Evolutionary conservation across 2,113 vertebrate genomes (phyloP), one percentile per base, ranked within the genome.

Genomic region (Nematolebias whitei): DNA sequence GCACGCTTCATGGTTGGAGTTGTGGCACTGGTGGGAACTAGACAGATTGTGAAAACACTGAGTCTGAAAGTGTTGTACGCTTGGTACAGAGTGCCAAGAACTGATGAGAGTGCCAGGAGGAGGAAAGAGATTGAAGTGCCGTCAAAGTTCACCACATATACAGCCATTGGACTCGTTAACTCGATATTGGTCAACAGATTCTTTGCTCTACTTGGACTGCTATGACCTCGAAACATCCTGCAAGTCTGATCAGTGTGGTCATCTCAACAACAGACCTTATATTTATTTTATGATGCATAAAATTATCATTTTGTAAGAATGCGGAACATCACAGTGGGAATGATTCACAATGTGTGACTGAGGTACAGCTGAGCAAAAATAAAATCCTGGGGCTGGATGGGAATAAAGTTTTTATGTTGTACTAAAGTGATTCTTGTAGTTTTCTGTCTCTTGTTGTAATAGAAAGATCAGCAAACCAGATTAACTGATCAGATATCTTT

Each of bases 91-190:
- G 92, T 95, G 49, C 83, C 91, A 14, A 7, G 76, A 0, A 18
- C 51, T 0, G 92, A 96, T 63, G 20, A 52, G 51, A 65, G 80
- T 2, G 95, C 95, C 60, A 90, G 87, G 45, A 91, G 80, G 12
- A 91, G 93, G 47, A 92, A 91, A 66, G 95, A 97, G 72, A 96
- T 99, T 0, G 97, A 99, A 78, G 97, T 99, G 61, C 96, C 97
- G 0, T 96, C 93, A 14, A 99, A 98, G 79, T 98, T 97, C 52
- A 65, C 88, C 45, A 99, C 97, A 0, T 99, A 99, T 54, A 87
- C 89, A 2, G 79, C 88, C 0, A 90, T 99, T 0, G 97, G 96
- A 79, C 68, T 98, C 65, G 91, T 90, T 1, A 93, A 96, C 7
- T 93, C 93, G 0, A 90, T 94, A 13, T 0, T 95, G 0, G 95